Evolutionary conservation across 2,888 invertebrate genomes (phyloP), one percentile per base, ranked within the genome.

Genomic region (Azorinus chamasolen): DNA sequence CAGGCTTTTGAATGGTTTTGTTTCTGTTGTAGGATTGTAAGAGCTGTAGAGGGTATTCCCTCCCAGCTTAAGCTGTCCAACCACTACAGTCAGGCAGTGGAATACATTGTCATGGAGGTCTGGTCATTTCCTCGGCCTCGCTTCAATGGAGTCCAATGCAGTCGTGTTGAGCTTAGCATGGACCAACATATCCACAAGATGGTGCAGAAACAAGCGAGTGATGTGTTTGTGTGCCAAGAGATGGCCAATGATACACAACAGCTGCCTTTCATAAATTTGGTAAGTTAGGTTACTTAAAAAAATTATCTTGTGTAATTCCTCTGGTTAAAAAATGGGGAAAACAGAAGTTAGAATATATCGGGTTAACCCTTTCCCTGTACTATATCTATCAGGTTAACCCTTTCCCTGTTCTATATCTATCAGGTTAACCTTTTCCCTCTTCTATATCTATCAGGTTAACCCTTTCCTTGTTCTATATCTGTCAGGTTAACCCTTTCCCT

Each of bases 41-140:
- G 72, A 51, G 77, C 81, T 3, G 51, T 83, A 24, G 83, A 83
- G 24, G 65, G 70, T 16, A 77, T 83, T 3, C 79, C 83, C 10
- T 25, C 55, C 8, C 79, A 83, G 46, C n/a, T 80, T 10, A 68
- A 41, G 43, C 41, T 55, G 18, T 55, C 61, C n/a, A 20, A 41
- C 6, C 58, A 73, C 41, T 80, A 68, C 50, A 71, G 54, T 25
- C 74, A 75, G 46, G 69, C 74, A 25, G 64, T 82, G 4, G 82
- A 85, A 22, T 70, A 77, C 24, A 85, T 87, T 27, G 76, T 81
- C 51, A 65, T 87, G 43, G 80, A 87, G 61, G 62, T 83, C 8
- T 69, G 81, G 57, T 63, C 75, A 22, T 71, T 77, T 16, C 54
- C 59, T 1, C 58, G 72, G 10, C 54, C 58, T 25, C 58, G 71